These are phyloP conservation scores for Rotaria sp. DNA, from an alignment of 2,888 invertebrate genomes.

Conservation along the genomic window DNA sequence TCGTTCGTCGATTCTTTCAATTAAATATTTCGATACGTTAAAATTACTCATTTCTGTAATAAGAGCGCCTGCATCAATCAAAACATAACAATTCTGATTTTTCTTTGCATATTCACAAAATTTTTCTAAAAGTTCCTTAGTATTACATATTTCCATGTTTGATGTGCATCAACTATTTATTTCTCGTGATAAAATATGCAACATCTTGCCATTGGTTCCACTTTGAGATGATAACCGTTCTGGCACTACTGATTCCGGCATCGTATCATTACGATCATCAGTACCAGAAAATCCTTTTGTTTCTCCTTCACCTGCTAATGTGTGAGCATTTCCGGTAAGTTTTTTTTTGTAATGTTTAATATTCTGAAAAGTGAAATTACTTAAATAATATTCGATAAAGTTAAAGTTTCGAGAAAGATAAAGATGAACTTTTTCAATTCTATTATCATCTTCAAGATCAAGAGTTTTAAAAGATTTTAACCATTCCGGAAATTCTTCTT, in stretches of 20 bases:
- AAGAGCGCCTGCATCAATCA: not conserved
- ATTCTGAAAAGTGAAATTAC: not conserved
- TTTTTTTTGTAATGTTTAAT: not conserved
- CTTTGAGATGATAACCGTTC: not conserved
- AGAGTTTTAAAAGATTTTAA: not conserved
- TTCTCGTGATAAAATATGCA: not conserved
- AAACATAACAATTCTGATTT: not conserved
- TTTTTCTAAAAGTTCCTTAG: too few relatives aligned
- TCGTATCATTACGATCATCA: slow-evolving; percentile 5
- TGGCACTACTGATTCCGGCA: not conserved
- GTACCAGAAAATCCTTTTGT: slow-evolving; percentile 10
- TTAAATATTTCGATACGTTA: not conserved
- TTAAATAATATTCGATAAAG: not conserved
- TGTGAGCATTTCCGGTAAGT: not conserved
- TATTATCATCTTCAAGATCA: not conserved
- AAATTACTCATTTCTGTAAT: slow-evolving; percentile 4
- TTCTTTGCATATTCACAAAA: too few relatives aligned
- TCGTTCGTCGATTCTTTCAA: not conserved
- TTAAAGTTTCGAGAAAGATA: not conserved
- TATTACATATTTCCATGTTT: too few relatives aligned
- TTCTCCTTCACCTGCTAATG: slow-evolving; percentile 11
- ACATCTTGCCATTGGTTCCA: not conserved
- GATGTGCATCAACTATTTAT: not conserved
- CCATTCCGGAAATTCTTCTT: not conserved
- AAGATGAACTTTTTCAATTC: not conserved